A percentile compares a stretch with the other conserved stretches of the same genome.
These are phyloP conservation scores for Trachymyrmex cornetzi DNA, from an alignment of 1,140 invertebrate species.

Conservation along the genomic window DNA sequence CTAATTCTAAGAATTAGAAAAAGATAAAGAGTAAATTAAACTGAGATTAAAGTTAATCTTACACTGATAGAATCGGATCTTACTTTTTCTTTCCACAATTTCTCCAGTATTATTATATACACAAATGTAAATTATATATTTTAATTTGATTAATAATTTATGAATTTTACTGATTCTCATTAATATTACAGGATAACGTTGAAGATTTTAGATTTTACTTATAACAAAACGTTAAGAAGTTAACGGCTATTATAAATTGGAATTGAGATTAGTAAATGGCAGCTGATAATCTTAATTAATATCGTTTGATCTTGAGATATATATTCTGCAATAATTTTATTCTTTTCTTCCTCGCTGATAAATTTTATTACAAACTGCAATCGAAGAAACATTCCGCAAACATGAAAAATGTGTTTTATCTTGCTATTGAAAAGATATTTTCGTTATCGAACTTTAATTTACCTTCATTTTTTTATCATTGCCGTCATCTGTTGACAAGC, in stretches of 20 bases:
- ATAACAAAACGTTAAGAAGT: not conserved
- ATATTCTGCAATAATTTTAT: not conserved
- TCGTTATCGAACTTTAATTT: constrained; percentile 10
- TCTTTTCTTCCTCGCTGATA: not conserved
- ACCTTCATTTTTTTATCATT: constrained; percentile 6
- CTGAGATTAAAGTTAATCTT: too few species aligned
- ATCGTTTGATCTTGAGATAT: not conserved
- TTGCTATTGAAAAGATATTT: not conserved
- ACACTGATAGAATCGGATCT: too few species aligned
- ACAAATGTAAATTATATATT: not conserved
- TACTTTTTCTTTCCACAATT: too few species aligned
- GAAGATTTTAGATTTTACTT: not conserved
- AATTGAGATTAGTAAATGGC: not conserved
- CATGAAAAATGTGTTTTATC: constrained; percentile 11
- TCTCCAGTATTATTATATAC: not conserved
- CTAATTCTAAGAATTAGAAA: too few species aligned
- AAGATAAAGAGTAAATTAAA: too few species aligned
- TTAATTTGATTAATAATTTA: not conserved
- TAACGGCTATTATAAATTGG: not conserved
- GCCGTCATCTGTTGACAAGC: not conserved
- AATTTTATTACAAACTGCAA: constrained; percentile 22
- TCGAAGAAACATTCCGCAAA: not conserved
- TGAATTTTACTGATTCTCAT: not conserved
- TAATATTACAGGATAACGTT: not conserved
- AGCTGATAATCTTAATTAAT: not conserved